phyloP scores from a whole-genome alignment of 1,140 invertebrate species.

The Trialeurodes vaporariorum region DNA sequence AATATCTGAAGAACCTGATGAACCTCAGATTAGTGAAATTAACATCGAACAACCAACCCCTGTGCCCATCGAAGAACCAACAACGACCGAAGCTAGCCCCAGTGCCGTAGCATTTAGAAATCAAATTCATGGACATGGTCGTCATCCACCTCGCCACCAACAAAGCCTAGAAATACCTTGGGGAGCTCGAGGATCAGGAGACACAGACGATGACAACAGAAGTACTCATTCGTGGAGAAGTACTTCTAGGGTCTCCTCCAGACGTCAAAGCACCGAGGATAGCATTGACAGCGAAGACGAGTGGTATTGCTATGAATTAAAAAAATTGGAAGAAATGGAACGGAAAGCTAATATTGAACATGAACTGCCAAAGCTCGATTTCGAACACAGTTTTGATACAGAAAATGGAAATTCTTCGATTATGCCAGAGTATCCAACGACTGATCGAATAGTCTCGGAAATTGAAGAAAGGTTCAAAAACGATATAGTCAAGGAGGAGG shows the following conservation, averaged over 20 bases:
- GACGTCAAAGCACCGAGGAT: constrained; percentile 81
- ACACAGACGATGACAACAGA: constrained; percentile 61
- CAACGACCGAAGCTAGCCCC: not conserved
- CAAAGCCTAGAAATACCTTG: constrained; percentile 68
- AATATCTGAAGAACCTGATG: constrained; percentile 26
- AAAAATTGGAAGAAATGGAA: constrained; percentile 77
- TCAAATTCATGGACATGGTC: constrained; percentile 24
- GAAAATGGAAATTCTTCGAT: not conserved
- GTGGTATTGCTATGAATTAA: constrained; percentile 80
- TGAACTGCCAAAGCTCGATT: constrained; percentile 35
- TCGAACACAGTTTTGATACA: constrained; percentile 3
- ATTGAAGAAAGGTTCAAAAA: constrained; percentile 28
- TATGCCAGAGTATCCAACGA: constrained; percentile 32
- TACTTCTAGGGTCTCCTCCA: constrained; percentile 70
- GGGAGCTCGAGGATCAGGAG: constrained; percentile 41
- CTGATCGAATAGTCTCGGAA: constrained; percentile 18
- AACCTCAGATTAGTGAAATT: constrained; percentile 14
- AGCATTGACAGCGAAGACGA: constrained; percentile 87
- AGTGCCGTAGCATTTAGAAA: constrained; percentile 22
- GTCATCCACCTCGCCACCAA: constrained; percentile 47
- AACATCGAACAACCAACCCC: not conserved
- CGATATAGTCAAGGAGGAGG: constrained; percentile 1
- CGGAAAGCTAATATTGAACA: constrained; percentile 52
- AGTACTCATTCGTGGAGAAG: constrained; percentile 78
- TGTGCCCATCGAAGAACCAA: constrained; percentile 3